Base-by-base conservation (phyloP, 2,888 invertebrate species). In the Acanthosepion pharaonis region DNA sequence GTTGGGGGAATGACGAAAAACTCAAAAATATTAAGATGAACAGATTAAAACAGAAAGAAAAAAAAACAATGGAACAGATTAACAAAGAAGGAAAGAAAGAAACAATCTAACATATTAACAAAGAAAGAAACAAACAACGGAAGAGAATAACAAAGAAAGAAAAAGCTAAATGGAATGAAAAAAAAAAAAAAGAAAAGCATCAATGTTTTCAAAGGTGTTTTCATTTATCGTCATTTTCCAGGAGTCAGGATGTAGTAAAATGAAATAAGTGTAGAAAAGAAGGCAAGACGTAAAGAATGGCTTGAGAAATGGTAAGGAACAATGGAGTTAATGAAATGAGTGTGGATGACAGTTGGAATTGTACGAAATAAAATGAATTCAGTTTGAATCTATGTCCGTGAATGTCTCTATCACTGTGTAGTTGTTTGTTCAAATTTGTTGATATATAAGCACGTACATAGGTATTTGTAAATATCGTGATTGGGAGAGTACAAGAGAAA, bases 391-490 rank as follows among this genome's bases (percentile, higher is more conserved):
- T 78, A n/a, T 78, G 78, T 9, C 11, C 78, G 78, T 33, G 78
- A 78, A 78, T 78, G n/a, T 78, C n/a, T 78, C n/a, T 78, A 78
- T 78, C n/a, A 78, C 15, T 78, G 78, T 78, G 78, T n/a, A 18
- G n/a, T 33, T 78, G 78, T 33, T 78, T 78, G n/a, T 78, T 15
- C 15, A 78, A n/a, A n/a, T n/a, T n/a, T n/a, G 78, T 9, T n/a
- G 78, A 9, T 78, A 78, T n/a, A 78, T n/a, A 78, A 78, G 78
- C 78, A 78, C 78, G 78, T 78, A 78, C 78, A n/a, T 78, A 78
- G n/a, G 78, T 78, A 78, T 78, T 78, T 78, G 78, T 78, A 33
- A 78, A 78, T 33, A 78, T 6, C 15, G n/a, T 33, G n/a, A 33
- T n/a, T 78, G 78, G n/a, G 20, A 18, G 15, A 9, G 78, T 33